Evolutionary conservation across 2,113 vertebrate genomes (phyloP), one percentile per base, ranked within the genome.

Genomic region (Tinamus guttatus): DNA sequence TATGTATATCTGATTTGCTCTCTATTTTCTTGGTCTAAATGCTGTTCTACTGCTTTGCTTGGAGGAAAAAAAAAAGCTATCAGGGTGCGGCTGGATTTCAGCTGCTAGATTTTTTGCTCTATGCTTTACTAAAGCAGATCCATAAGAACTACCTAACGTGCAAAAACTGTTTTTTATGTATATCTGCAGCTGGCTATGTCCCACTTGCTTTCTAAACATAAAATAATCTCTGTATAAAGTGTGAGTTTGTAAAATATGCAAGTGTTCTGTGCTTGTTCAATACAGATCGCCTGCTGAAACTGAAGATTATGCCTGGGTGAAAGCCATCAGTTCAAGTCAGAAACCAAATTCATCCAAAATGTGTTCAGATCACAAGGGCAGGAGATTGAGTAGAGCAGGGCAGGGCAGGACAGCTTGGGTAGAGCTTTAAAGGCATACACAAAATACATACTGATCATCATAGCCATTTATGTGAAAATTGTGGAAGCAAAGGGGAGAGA

Each of bases 171-270:
- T 98, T 91, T 97, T 98, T 97, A 97, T 95, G 92, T 78, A 97
- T 93, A 81, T 97, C 90, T 97, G 68, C 71, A 90, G 62, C 94
- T 98, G 97, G 96, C 92, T 97, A 54, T 71, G 85, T 92, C 96
- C 96, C 97, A 98, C 96, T 97, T 96, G 94, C 95, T 95, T 20
- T 85, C 95, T 97, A 98, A 98, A 97, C 97, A 98, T 96, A 95
- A 98, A 97, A 98, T 97, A 97, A 98, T 98, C 97, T 97, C 96
- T 97, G 58, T 75, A 96, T 97, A 98, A 98, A 97, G 96, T 97
- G 83, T 96, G 96, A 97, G 41, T 96, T 96, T 96, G 83, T 97
- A 95, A 97, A 98, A 92, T 97, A 95, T 97, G 95, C 96, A 97
- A 98, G 95, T 6, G 1, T 40, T 96, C 43, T 84, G 64, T 95